These are phyloP conservation scores for Monochamus saltuarius DNA, from an alignment of 1,140 invertebrate genomes.

Conservation along the genomic window DNA sequence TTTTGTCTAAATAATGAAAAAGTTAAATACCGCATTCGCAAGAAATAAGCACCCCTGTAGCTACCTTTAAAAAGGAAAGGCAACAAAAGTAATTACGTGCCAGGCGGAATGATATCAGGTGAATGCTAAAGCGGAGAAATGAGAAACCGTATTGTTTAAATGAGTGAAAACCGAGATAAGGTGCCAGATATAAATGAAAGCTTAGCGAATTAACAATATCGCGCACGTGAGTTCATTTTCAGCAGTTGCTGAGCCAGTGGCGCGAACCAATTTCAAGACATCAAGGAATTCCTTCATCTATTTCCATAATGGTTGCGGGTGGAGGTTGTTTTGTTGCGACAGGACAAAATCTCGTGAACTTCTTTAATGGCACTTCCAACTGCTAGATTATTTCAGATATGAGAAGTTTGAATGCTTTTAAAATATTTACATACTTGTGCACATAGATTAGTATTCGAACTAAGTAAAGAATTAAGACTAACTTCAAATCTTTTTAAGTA, in stretches of 20 bases:
- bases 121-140: conserved; percentile 16
- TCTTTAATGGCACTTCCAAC: not conserved
- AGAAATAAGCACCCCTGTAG: too few species aligned
- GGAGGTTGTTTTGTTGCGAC: not conserved
- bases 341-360: not conserved
- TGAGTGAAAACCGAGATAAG: conserved; percentile 29
- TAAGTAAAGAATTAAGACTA: too few species aligned
- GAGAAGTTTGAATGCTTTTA: not conserved
- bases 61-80: too few species aligned
- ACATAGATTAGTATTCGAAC: too few species aligned
- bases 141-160: conserved; percentile 27
- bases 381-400: not conserved
- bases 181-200: conserved; percentile 20
- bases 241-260: not conserved
- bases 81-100: conserved; percentile 3
- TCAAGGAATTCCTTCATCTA: too few species aligned
- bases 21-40: too few species aligned
- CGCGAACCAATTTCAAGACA: not conserved
- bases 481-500: too few species aligned
- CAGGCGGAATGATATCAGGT: not conserved
- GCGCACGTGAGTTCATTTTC: conserved; percentile 8
- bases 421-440: too few species aligned
- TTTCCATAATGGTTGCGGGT: not conserved
- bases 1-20: too few species aligned
- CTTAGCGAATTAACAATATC: conserved; percentile 15